Conservation (phyloP, 2,113 vertebrate genomes). For the Polypterus bichir region DNA sequence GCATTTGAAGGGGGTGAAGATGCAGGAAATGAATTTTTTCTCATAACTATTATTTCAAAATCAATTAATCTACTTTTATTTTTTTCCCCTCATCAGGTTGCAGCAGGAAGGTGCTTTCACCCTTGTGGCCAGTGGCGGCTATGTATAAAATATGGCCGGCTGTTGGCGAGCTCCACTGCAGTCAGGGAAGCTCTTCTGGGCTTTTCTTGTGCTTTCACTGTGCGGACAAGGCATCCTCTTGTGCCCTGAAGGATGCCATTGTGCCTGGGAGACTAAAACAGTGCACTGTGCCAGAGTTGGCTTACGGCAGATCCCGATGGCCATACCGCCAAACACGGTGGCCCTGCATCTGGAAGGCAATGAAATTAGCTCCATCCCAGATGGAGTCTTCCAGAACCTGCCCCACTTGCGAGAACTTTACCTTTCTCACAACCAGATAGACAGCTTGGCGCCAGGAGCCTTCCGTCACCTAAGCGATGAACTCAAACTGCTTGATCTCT, state of each 20-base stretch:
- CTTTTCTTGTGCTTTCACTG: conserved; percentile 27
- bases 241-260: conserved; percentile 40
- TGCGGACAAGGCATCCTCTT: conserved; percentile 21
- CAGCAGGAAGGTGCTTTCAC: conserved; percentile 2
- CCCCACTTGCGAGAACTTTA: conserved; percentile 50
- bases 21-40: no score
- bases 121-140: conserved; percentile 25
- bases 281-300: conserved; percentile 46
- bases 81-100: no score
- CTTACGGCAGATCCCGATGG: conserved; percentile 45
- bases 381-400: conserved; percentile 44
- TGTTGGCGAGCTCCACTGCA: conserved; percentile 23
- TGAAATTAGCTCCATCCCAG: conserved; percentile 47
- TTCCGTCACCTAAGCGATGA: conserved; percentile 44
- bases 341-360: conserved; percentile 56
- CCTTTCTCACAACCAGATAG: conserved; percentile 57
- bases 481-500: conserved; percentile 54
- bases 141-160: conserved; percentile 45
- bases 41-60: no score
- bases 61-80: no score
- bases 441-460: conserved; percentile 41
- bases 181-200: conserved; percentile 13
- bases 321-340: conserved; percentile 43
- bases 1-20: no score
- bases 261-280: conserved; percentile 39